phyloP scores from a whole-genome alignment of 2,797 vertebrate genomes.

The Falco biarmicus region DNA sequence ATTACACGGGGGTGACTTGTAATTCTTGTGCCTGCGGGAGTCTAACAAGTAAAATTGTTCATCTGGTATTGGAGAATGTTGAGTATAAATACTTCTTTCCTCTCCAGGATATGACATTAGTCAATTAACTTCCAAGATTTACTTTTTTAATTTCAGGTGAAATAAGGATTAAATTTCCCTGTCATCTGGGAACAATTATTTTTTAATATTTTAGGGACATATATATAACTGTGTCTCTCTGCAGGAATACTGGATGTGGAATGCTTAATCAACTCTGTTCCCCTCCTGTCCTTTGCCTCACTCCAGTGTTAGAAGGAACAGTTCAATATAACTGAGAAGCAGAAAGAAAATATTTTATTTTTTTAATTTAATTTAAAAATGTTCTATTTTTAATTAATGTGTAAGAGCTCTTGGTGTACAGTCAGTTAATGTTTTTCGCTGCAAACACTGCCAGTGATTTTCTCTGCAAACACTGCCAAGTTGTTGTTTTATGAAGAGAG shows the following conservation, averaged over 20 bases:
- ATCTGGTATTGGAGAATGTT: neutral
- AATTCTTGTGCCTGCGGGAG: neutral
- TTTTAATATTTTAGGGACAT: neutral
- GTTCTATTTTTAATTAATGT: neutral
- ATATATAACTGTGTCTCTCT: neutral
- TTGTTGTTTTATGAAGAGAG: neutral
- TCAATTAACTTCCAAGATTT: neutral
- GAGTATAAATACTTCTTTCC: neutral
- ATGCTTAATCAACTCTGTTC: neutral
- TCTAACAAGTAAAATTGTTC: neutral
- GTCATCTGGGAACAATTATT: neutral
- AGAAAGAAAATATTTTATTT: neutral
- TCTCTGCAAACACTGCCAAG: neutral
- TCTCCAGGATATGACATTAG: neutral
- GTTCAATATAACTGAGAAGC: neutral
- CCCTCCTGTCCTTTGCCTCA: neutral
- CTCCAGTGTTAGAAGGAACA: neutral
- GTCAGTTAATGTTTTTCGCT: neutral
- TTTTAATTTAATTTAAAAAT: too few species aligned
- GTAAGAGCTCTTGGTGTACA: neutral
- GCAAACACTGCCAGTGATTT: neutral
- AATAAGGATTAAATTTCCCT: neutral
- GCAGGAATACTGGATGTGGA: neutral
- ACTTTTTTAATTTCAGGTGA: neutral
- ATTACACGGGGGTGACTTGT: neutral